A percentile compares a stretch with the other conserved stretches of the same genome.
Conservation (phyloP, 2,888 invertebrate species). For the Pyrocoelia pectoralis region DNA sequence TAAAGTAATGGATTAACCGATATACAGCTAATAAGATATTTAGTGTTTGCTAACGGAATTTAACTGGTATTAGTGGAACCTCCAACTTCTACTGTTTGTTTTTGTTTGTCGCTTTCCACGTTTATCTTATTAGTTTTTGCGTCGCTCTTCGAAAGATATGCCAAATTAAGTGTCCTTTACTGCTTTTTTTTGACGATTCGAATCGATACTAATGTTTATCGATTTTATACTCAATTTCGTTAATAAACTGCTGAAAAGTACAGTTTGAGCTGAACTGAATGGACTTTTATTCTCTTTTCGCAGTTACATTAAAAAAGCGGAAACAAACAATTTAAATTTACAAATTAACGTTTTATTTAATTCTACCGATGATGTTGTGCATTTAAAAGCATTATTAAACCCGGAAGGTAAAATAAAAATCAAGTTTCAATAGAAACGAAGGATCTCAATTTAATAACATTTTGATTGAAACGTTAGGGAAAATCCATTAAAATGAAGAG, state of each 20-base stretch:
- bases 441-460: neutral
- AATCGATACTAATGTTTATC: too few relatives aligned
- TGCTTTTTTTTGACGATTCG: neutral
- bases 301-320: too few relatives aligned
- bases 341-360: too few relatives aligned
- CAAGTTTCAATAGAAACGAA: neutral
- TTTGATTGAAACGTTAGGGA: neutral
- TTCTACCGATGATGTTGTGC: neutral
- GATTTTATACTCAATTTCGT: neutral
- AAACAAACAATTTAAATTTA: too few relatives aligned
- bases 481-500: neutral
- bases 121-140: slow-evolving; percentile 25
- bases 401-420: neutral
- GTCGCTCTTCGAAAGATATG: slow-evolving; percentile 17
- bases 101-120: slow-evolving; percentile 21
- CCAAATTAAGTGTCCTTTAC: slow-evolving; percentile 14
- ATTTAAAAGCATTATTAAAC: neutral
- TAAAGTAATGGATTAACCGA: slow-evolving; percentile 44
- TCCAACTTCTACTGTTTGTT: slow-evolving; percentile 22
- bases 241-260: neutral
- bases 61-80: slow-evolving; percentile 26
- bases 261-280: neutral
- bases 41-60: slow-evolving; percentile 47
- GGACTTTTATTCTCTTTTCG: neutral
- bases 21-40: slow-evolving; percentile 50